A percentile compares a stretch with the other conserved stretches of the same genome.
Evolutionary conservation across 2,888 invertebrate genomes (phyloP).

Genomic region (Pilophorus perplexus): DNA sequence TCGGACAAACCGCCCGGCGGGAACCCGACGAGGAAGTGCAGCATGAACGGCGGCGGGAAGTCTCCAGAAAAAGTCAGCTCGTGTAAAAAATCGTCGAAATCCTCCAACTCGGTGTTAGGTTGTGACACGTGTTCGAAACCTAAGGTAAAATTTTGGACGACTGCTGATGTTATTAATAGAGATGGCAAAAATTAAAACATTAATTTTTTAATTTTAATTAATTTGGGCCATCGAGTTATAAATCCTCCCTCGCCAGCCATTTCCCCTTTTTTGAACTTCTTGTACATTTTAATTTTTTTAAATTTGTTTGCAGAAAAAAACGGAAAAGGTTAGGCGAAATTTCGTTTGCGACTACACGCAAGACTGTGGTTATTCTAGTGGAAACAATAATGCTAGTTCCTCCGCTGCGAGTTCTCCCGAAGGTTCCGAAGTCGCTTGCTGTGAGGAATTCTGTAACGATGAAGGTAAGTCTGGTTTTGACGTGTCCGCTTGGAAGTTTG

Average conservation of each 20-base stretch:
- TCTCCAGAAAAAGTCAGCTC: conserved; percentile 27
- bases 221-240: no score
- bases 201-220: background rate
- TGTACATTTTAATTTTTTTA: background rate
- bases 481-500: no score
- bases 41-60: conserved; percentile 4
- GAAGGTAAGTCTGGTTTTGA: no score
- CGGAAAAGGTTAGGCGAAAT: conserved; percentile 25
- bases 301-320: conserved; percentile 28
- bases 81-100: conserved; percentile 17
- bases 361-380: conserved; percentile 87
- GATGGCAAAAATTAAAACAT: no score
- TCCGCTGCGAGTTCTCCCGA: conserved; percentile 79
- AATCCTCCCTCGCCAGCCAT: no score
- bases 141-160: no score
- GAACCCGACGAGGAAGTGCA: conserved; percentile 28
- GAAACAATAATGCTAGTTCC: conserved; percentile 71
- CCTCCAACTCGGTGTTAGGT: background rate
- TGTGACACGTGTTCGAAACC: conserved; percentile 30
- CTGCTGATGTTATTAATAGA: no score
- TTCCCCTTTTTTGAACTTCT: background rate
- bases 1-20: background rate
- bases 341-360: conserved; percentile 64
- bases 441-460: conserved; percentile 82
- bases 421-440: conserved; percentile 86